Evolutionary conservation across 2,797 vertebrate genomes (phyloP).

Genomic region (Oreonectes daqikongensis): DNA sequence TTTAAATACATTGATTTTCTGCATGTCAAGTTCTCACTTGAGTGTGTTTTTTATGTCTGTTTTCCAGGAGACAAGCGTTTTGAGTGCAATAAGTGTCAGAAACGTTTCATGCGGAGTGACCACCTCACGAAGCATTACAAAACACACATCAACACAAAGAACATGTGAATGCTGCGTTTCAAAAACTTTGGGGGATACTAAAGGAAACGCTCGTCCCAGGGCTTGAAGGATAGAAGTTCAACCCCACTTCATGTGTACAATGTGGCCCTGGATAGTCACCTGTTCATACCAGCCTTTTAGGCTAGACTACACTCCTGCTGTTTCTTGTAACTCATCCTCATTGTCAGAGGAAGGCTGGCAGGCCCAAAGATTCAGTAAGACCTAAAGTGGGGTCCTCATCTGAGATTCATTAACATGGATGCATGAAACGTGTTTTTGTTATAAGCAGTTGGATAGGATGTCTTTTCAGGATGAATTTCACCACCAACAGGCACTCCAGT

Average conservation of each 20-base stretch:
- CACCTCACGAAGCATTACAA: slow-evolving; percentile 99
- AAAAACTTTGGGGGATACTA: slow-evolving; percentile 24
- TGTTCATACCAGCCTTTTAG: slow-evolving; percentile 26
- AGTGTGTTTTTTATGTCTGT: slow-evolving; percentile 35
- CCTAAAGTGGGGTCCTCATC: background rate
- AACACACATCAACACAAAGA: slow-evolving; percentile 98
- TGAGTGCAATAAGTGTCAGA: slow-evolving; percentile 96
- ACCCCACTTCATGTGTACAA: slow-evolving; percentile 18
- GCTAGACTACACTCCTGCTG: slow-evolving; percentile 20
- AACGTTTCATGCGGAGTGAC: slow-evolving; percentile 97
- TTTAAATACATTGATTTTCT: background rate
- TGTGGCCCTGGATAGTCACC: slow-evolving; percentile 15
- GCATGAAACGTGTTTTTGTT: background rate
- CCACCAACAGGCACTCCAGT: slow-evolving; percentile 52
- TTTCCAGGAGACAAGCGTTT: slow-evolving; percentile 93
- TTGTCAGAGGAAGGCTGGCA: slow-evolving; percentile 38
- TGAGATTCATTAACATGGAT: slow-evolving; percentile 1
- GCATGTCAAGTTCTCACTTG: background rate
- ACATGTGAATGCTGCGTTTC: slow-evolving; percentile 78
- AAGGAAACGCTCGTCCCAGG: slow-evolving; percentile 51
- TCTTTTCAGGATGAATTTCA: slow-evolving; percentile 10
- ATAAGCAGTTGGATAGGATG: background rate
- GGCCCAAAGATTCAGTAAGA: slow-evolving; percentile 4
- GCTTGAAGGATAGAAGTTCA: slow-evolving; percentile 42
- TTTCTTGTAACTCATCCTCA: slow-evolving; percentile 18